Percentiles rank a stretch among this genome's conserved stretches.
These are phyloP conservation scores for Oryzias celebensis DNA, from an alignment of 2,113 vertebrate species.

Conservation along the genomic window DNA sequence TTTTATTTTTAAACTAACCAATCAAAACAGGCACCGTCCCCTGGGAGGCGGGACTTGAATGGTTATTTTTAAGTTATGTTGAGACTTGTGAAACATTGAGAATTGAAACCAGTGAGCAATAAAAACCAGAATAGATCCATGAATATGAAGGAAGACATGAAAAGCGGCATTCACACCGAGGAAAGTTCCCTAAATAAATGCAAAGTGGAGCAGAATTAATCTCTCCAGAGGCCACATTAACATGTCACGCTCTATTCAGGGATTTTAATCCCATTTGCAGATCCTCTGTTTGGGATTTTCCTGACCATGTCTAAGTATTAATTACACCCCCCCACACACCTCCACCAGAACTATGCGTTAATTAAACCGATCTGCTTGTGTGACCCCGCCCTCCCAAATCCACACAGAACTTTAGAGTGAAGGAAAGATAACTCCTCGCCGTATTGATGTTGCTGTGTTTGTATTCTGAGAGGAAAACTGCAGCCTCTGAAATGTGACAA, in stretches of 20 bases:
- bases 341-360: constrained; percentile 1
- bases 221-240: constrained; percentile 30
- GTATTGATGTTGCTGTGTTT: neutral
- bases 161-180: constrained; percentile 10
- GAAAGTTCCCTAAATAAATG: constrained; percentile 12
- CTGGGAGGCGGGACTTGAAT: neutral
- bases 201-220: constrained; percentile 30
- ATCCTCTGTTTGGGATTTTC: constrained; percentile 17
- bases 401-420: neutral
- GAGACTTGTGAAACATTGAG: neutral
- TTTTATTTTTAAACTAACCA: neutral
- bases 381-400: constrained; percentile 3
- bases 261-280: constrained; percentile 35
- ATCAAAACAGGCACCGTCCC: no score
- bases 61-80: neutral
- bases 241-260: constrained; percentile 28
- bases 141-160: neutral
- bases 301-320: neutral
- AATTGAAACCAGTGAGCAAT: neutral
- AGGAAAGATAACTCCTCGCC: neutral
- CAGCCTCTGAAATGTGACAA: neutral
- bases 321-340: constrained; percentile 17
- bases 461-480: neutral
- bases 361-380: neutral
- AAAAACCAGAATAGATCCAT: no score